Base-by-base conservation (phyloP, 2,113 vertebrate species). In the Daubentonia madagascariensis region DNA sequence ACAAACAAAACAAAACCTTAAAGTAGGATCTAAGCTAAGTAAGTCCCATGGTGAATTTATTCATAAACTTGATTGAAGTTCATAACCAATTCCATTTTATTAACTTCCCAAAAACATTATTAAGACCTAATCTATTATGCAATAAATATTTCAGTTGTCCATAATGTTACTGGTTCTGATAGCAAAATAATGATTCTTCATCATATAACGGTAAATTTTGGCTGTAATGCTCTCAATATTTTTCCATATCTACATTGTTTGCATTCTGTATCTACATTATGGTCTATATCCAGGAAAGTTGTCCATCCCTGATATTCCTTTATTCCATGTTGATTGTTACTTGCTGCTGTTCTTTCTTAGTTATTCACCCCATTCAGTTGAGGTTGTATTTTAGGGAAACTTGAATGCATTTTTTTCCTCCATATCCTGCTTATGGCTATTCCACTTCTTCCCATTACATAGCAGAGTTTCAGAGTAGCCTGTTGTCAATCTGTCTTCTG, bases 61-160 rank as follows among this genome's bases (percentile, higher is more conserved):
- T 89, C n/a, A 94, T 63, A 88, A 86, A 48, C 16, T 79, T 84
- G 17, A 68, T 92, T 80, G 72, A 35, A 35, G 3, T 95, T 96
- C 59, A 79, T 86, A 65, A 78, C 50, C 50, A 93, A 48, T 18
- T 79, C 18, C 17, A 8, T 79, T 87, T 89, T 30, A 68, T 61
- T 86, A 67, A 59, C 12, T 48, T 8, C 75, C 18, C 37, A 96
- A 63, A 67, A 52, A 43, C 8, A 57, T 91, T 70, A 65, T 48
- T 88, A 73, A 86, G n/a, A 78, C 35, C 83, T 94, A 67, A 52
- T 17, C 30, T 4, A 91, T 57, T 57, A 57, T 57, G 3, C 13
- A 37, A 61, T 61, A 54, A 22, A 78, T 83, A 8, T 52, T 76
- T n/a, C n/a, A n/a, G n/a, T n/a, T n/a, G n/a, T n/a, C n/a, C n/a